Percentiles rank a stretch among this genome's conserved stretches.
Conservation (phyloP, 2,797 vertebrate genomes). For the Anomalospiza imberbis region DNA sequence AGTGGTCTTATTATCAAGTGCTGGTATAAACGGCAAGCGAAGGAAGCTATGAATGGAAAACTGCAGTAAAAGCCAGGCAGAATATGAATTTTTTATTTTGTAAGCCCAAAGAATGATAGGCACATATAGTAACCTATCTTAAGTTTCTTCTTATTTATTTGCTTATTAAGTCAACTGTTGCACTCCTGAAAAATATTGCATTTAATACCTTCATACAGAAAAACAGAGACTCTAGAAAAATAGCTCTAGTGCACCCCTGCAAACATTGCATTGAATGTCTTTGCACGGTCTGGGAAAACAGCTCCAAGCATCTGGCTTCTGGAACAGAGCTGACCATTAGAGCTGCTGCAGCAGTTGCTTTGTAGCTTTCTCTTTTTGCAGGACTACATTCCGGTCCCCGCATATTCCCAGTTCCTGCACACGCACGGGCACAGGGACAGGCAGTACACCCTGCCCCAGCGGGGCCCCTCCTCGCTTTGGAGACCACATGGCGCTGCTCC, state of each 20-base stretch:
- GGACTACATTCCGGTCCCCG: accelerated
- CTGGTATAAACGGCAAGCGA: not conserved
- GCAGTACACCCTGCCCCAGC: not conserved
- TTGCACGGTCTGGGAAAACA: not conserved
- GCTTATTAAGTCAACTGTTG: not conserved
- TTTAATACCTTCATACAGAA: not conserved
- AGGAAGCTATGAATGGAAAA: not conserved
- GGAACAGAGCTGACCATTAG: not conserved
- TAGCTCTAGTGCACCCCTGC: not conserved
- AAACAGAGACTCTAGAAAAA: not conserved
- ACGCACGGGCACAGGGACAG: not conserved
- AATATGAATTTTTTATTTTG: not conserved
- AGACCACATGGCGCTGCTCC: not conserved
- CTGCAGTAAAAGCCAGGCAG: not conserved
- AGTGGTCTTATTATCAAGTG: not conserved
- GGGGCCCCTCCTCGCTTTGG: not conserved
- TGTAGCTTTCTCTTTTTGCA: not conserved
- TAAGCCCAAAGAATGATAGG: not conserved
- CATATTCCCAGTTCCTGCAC: not conserved
- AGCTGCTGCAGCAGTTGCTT: not conserved
- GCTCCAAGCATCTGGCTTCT: not conserved
- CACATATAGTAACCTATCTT: not conserved
- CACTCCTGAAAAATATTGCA: not conserved
- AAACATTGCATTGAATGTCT: not conserved
- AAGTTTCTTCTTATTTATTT: not conserved